Evolutionary conservation across 2,888 invertebrate genomes (phyloP).

Genomic region (Strigamia crassipes): DNA sequence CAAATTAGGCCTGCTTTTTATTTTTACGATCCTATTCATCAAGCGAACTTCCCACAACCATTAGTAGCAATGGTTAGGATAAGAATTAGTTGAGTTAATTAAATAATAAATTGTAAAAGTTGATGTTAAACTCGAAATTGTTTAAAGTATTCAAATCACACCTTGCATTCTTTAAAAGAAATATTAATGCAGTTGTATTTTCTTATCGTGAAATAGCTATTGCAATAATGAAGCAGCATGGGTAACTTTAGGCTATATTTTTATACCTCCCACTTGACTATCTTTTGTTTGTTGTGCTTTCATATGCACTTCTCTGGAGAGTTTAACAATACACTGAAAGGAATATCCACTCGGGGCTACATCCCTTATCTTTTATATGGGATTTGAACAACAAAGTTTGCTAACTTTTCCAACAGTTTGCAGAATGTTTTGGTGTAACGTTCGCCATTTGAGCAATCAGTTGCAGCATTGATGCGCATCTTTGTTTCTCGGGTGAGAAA

Average conservation of each 20-base stretch:
- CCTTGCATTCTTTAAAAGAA: neutral
- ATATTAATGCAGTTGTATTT: neutral
- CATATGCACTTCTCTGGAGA: slow-evolving; percentile 1
- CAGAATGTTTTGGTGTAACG: neutral
- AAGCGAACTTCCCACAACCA: no score
- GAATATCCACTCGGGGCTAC: slow-evolving; percentile 18
- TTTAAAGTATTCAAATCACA: neutral
- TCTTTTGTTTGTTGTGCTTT: slow-evolving; percentile 39
- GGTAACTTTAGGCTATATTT: slow-evolving; percentile 7
- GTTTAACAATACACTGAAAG: slow-evolving; percentile 26
- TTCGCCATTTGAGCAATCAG: no score
- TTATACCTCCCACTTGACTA: slow-evolving; percentile 25
- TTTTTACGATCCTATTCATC: no score
- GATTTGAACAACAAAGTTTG: slow-evolving; percentile 8
- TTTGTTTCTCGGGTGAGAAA: neutral
- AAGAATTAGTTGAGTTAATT: no score
- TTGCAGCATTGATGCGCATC: no score
- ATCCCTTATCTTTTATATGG: slow-evolving; percentile 1
- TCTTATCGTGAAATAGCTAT: neutral
- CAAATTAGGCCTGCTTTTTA: no score
- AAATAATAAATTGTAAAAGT: no score
- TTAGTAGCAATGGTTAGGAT: no score
- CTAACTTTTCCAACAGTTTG: neutral
- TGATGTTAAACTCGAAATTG: no score
- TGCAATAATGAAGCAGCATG: slow-evolving; percentile 31